Conservation (phyloP, 2,888 invertebrate species). For the Lordiphosa andalusiaca region DNA sequence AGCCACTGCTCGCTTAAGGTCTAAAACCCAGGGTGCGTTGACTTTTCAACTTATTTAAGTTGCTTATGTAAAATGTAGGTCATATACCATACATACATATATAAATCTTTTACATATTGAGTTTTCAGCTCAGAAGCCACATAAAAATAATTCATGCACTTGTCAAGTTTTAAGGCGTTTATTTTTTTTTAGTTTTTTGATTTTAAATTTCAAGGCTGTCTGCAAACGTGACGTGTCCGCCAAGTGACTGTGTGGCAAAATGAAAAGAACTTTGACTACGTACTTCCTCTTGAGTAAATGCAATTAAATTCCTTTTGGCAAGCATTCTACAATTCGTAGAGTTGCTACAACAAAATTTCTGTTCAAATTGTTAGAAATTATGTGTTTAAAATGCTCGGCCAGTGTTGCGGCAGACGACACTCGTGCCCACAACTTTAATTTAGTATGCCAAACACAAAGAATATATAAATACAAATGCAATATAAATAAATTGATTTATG, state of each 20-base stretch:
- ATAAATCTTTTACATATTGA: slow-evolving; percentile 44
- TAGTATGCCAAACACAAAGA: slow-evolving; percentile 44
- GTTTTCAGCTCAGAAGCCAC: slow-evolving; percentile 21
- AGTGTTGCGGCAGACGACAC: slow-evolving; percentile 39
- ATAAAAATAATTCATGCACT: slow-evolving; percentile 39
- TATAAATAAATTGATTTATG: slow-evolving; percentile 38
- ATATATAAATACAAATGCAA: slow-evolving; percentile 26
- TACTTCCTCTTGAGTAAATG: too few relatives aligned
- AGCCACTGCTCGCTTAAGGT: slow-evolving; percentile 4
- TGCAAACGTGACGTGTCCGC: too few relatives aligned
- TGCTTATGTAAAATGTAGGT: slow-evolving; percentile 48
- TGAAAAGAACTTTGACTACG: too few relatives aligned
- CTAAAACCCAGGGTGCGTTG: slow-evolving; percentile 5
- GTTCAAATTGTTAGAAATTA: slow-evolving; percentile 1
- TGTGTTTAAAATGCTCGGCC: slow-evolving; percentile 22
- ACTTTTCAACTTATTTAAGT: slow-evolving; percentile 10
- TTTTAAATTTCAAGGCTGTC: too few relatives aligned
- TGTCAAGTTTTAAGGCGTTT: slow-evolving; percentile 33
- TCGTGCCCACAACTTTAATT: slow-evolving; percentile 7
- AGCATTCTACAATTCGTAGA: too few relatives aligned
- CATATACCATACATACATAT: slow-evolving; percentile 29
- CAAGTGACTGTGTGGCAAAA: too few relatives aligned
- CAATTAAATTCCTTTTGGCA: too few relatives aligned
- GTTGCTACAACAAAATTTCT: not conserved
- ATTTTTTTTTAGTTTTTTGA: too few relatives aligned